Percentiles rank a stretch among this genome's conserved stretches.
These are phyloP conservation scores for Crossaster papposus DNA, from an alignment of 53 echinoderm and acorn worm species.

Conservation along the genomic window DNA sequence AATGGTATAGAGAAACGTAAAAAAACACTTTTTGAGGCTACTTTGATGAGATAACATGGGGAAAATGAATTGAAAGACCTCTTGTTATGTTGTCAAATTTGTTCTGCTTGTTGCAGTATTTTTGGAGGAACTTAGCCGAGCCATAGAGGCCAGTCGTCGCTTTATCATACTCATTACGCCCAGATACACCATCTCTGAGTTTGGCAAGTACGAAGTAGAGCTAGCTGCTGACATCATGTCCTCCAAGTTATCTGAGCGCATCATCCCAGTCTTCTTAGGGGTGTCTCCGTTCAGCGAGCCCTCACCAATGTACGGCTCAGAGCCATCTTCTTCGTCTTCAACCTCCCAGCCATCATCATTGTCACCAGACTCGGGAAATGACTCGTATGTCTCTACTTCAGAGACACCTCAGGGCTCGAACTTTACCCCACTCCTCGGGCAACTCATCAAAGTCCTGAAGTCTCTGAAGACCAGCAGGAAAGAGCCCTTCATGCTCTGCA, in stretches of 20 bases:
- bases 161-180: slow-evolving; percentile 53
- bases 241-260: slow-evolving; percentile 7
- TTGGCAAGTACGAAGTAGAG: slow-evolving; percentile 41
- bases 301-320: slow-evolving; percentile 17
- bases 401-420: not conserved
- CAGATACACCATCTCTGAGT: slow-evolving; percentile 20
- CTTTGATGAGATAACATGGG: too few species aligned
- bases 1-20: too few species aligned
- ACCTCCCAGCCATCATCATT: slow-evolving; percentile 13
- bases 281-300: slow-evolving; percentile 3
- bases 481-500: not conserved
- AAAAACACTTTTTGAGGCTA: too few species aligned
- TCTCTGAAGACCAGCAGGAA: slow-evolving; percentile 15
- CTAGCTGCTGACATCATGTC: slow-evolving; percentile 36
- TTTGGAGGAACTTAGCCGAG: slow-evolving; percentile 45
- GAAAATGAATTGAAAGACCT: too few species aligned
- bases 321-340: not conserved
- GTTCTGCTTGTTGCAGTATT: slow-evolving; percentile 16
- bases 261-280: slow-evolving; percentile 29
- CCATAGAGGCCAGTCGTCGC: slow-evolving; percentile 49
- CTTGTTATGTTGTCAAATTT: not conserved
- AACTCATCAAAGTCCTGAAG: slow-evolving; percentile 28
- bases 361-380: slow-evolving; percentile 1
- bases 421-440: slow-evolving; percentile 37
- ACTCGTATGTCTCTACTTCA: not conserved